Percentiles rank a stretch among this genome's conserved stretches.
These are phyloP conservation scores for Lycocorax pyrrhopterus DNA, from an alignment of 2,113 vertebrate species.

Conservation along the genomic window DNA sequence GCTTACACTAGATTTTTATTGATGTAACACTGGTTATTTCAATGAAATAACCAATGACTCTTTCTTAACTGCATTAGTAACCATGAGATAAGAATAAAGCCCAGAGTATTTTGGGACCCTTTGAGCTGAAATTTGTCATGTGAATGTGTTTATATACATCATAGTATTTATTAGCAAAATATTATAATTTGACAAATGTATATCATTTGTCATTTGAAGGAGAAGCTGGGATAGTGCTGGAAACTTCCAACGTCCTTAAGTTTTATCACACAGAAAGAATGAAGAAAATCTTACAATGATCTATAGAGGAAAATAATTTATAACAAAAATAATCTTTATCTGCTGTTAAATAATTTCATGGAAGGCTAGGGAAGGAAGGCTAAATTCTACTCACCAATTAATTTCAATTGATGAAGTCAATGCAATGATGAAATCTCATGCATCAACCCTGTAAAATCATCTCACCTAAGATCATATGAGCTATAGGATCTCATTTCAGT, in stretches of 20 bases:
- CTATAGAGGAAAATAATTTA: background rate
- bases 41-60: background rate
- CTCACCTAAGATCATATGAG: background rate
- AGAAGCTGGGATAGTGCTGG: background rate
- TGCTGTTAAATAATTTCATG: background rate
- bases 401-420: background rate
- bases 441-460: background rate
- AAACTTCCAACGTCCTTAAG: background rate
- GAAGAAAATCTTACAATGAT: background rate
- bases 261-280: background rate
- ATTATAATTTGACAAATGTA: background rate
- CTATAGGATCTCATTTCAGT: background rate
- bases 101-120: background rate
- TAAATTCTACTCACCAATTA: background rate
- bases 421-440: background rate
- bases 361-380: background rate
- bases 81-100: background rate
- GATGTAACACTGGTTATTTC: background rate
- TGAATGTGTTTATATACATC: background rate
- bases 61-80: background rate
- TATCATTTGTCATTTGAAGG: background rate
- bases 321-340: background rate
- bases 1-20: background rate
- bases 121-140: background rate
- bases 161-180: background rate